These are phyloP conservation scores for Ennomos erosarius DNA, from an alignment of 2,888 invertebrate genomes.

Conservation along the genomic window DNA sequence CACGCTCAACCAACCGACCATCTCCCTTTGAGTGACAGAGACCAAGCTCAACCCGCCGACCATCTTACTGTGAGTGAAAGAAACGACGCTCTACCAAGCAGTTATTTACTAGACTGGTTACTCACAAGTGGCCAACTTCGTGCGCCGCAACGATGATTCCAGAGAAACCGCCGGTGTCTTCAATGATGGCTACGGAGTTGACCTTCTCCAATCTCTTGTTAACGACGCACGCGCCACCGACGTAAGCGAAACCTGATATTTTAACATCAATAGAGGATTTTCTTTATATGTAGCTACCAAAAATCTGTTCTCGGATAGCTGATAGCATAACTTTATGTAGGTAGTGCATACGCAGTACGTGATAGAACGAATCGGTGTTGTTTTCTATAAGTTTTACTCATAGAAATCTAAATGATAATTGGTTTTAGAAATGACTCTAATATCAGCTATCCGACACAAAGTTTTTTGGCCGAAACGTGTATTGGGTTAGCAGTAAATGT, in stretches of 20 bases:
- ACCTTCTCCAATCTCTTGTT: slow-evolving; percentile 98
- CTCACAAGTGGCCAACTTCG: slow-evolving; percentile 98
- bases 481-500: neutral
- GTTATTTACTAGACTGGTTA: neutral
- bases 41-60: too few species aligned
- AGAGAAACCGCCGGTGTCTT: slow-evolving; percentile 98
- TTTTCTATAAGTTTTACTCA: too few species aligned
- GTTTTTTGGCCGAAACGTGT: neutral
- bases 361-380: too few species aligned
- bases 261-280: slow-evolving; percentile 11
- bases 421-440: too few species aligned
- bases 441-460: slow-evolving; percentile 2
- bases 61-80: too few species aligned
- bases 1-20: too few species aligned
- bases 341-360: too few species aligned
- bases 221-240: slow-evolving; percentile 97
- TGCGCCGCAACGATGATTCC: slow-evolving; percentile 98
- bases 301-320: slow-evolving; percentile 1
- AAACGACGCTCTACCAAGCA: too few species aligned
- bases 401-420: too few species aligned
- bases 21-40: too few species aligned
- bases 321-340: neutral
- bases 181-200: slow-evolving; percentile 98
- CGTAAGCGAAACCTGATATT: slow-evolving; percentile 95
- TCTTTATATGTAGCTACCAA: neutral